These are phyloP conservation scores for Callospermophilus lateralis DNA, from an alignment of 2,113 vertebrate species.

Conservation along the genomic window DNA sequence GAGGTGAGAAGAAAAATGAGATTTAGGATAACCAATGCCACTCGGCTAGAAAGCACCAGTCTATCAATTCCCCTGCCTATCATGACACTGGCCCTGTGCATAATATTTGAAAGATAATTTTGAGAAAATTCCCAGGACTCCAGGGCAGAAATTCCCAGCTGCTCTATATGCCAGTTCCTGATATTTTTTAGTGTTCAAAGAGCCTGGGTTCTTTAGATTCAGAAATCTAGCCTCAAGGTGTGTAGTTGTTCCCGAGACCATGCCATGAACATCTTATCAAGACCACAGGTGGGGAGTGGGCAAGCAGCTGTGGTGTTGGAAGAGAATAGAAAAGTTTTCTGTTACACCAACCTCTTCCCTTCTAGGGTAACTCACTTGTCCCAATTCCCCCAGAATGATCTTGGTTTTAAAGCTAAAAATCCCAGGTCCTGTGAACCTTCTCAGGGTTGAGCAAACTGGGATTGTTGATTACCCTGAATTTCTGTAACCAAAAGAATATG, in stretches of 20 bases:
- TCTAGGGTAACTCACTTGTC: neutral
- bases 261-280: neutral
- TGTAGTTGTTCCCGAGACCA: neutral
- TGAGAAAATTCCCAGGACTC: neutral
- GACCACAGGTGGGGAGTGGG: neutral
- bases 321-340: neutral
- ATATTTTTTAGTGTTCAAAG: neutral
- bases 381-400: neutral
- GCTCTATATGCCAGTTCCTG: neutral
- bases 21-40: neutral
- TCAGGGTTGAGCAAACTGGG: neutral
- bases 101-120: neutral
- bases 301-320: neutral
- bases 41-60: neutral
- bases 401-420: neutral
- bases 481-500: neutral
- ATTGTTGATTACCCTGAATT: neutral
- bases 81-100: neutral
- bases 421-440: neutral
- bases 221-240: neutral
- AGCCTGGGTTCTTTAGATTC: neutral
- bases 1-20: neutral
- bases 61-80: neutral
- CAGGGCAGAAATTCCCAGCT: neutral
- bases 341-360: neutral